Conservation (phyloP, 1,140 invertebrate genomes). For the Drosophila nannoptera region DNA sequence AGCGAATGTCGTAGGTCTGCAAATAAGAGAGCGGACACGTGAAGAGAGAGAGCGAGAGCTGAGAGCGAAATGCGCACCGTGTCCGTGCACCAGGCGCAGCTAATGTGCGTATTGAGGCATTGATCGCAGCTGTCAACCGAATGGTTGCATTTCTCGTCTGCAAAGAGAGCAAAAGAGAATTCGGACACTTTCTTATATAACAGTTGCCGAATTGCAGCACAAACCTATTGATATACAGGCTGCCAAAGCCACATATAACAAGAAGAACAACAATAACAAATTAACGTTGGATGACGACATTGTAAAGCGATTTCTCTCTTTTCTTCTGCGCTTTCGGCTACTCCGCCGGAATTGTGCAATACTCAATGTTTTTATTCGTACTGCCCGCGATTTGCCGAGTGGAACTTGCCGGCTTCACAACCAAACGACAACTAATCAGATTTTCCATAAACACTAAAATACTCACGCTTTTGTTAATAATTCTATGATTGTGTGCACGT, state of each 20-base stretch:
- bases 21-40: background rate
- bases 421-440: constrained; percentile 58
- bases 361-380: constrained; percentile 8
- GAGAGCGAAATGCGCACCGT: constrained; percentile 58
- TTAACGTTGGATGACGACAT: constrained; percentile 36
- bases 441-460: constrained; percentile 28
- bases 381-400: constrained; percentile 3
- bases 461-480: constrained; percentile 34
- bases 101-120: constrained; percentile 65
- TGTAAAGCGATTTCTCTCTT: background rate
- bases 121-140: constrained; percentile 70
- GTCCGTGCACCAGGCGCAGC: constrained; percentile 79
- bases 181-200: constrained; percentile 31
- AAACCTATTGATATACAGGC: constrained; percentile 40
- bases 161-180: background rate
- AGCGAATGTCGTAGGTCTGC: constrained; percentile 53
- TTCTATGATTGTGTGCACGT: constrained; percentile 2
- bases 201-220: constrained; percentile 11
- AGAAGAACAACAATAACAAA: constrained; percentile 18
- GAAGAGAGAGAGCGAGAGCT: background rate
- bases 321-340: background rate
- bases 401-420: constrained; percentile 48
- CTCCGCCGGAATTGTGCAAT: constrained; percentile 22
- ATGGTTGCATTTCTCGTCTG: constrained; percentile 63
- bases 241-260: constrained; percentile 2